Percentiles rank a stretch among this genome's conserved stretches.
Evolutionary conservation across 1,140 invertebrate genomes (phyloP).

Genomic region (Danaus melanippus): DNA sequence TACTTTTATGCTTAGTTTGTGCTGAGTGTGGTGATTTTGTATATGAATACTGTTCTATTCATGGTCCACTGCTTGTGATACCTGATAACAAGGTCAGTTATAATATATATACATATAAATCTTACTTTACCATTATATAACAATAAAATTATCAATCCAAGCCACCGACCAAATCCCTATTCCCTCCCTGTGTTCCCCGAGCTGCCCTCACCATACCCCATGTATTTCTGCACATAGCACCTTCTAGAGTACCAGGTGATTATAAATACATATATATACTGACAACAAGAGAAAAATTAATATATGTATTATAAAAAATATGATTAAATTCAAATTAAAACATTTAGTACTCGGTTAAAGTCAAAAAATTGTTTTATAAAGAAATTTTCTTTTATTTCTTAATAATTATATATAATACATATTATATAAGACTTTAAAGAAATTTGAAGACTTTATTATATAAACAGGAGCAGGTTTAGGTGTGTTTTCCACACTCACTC

Average conservation of each 20-base stretch:
- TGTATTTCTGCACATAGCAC: conserved; percentile 43
- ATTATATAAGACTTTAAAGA: no score
- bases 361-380: no score
- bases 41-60: conserved; percentile 52
- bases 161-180: conserved; percentile 31
- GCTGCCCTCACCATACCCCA: conserved; percentile 49
- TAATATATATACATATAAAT: not conserved
- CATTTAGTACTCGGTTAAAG: no score
- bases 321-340: no score
- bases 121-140: not conserved
- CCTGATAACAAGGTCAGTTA: conserved; percentile 46
- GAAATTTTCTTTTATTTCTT: no score
- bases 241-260: conserved; percentile 45
- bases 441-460: not conserved
- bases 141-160: conserved; percentile 12
- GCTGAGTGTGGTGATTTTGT: conserved; percentile 40
- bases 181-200: conserved; percentile 37
- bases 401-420: no score
- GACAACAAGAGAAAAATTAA: no score
- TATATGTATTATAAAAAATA: no score
- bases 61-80: conserved; percentile 43
- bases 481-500: conserved; percentile 44
- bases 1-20: conserved; percentile 32
- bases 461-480: conserved; percentile 53
- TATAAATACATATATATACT: no score